Evolutionary conservation across 2,113 vertebrate genomes (phyloP).

Genomic region (Podarcis raffonei): DNA sequence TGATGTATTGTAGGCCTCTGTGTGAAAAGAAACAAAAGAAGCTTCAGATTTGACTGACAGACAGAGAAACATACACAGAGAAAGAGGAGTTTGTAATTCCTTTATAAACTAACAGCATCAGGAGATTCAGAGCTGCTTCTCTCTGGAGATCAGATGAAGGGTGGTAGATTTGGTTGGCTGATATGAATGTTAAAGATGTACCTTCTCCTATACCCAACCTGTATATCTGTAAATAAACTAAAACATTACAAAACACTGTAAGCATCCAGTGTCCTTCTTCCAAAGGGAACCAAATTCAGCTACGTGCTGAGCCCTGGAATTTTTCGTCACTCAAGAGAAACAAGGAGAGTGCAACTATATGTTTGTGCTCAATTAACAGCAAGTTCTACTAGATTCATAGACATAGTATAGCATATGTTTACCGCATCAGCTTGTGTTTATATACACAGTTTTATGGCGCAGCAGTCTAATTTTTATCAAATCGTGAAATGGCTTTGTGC

Average conservation of each 20-base stretch:
- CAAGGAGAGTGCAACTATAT: neutral
- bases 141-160: neutral
- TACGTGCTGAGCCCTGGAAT: neutral
- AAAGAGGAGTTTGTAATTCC: no score
- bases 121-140: neutral
- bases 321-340: neutral
- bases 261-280: neutral
- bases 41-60: no score
- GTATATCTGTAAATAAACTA: neutral
- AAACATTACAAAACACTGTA: neutral
- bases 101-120: neutral
- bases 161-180: neutral
- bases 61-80: no score
- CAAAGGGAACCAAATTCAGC: neutral
- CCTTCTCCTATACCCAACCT: neutral
- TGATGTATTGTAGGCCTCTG: no score
- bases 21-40: no score
- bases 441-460: neutral
- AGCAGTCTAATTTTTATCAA: no score
- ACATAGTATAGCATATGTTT: neutral
- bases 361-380: neutral
- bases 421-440: neutral
- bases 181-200: neutral
- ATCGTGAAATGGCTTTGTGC: neutral
- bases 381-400: neutral